Percentiles rank a stretch among this genome's conserved stretches.
Evolutionary conservation across 2,797 vertebrate genomes (phyloP).

Genomic region (Catostomus latipinnis): DNA sequence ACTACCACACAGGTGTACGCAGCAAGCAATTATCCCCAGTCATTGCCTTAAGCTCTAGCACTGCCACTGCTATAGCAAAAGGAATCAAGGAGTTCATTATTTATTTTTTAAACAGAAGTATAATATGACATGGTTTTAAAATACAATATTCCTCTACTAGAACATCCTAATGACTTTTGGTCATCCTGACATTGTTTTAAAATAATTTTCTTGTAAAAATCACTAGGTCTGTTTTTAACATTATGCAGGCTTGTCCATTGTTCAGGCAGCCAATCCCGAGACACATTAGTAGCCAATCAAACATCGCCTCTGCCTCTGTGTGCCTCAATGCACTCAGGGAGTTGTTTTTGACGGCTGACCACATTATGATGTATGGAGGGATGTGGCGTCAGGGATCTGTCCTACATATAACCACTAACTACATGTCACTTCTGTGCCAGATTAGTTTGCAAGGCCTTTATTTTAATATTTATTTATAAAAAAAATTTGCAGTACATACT

Average conservation of each 20-base stretch:
- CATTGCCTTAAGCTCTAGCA: too few relatives aligned
- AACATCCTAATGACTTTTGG: neutral
- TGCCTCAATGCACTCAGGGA: slow-evolving; percentile 30
- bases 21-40: too few relatives aligned
- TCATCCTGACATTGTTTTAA: neutral
- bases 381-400: slow-evolving; percentile 12
- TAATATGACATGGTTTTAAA: neutral
- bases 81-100: too few relatives aligned
- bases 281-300: slow-evolving; percentile 68
- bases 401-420: slow-evolving; percentile 1
- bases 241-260: slow-evolving; percentile 73
- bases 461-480: neutral
- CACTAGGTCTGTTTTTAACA: slow-evolving; percentile 58
- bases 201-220: slow-evolving; percentile 36
- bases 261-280: slow-evolving; percentile 55
- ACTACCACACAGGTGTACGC: too few relatives aligned
- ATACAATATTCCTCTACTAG: neutral
- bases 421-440: neutral
- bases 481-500: too few relatives aligned
- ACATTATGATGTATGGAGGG: slow-evolving; percentile 43
- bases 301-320: neutral
- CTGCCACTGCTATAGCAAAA: too few relatives aligned
- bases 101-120: too few relatives aligned
- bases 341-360: slow-evolving; percentile 27
- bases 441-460: neutral